Evolutionary conservation across 2,797 vertebrate species (phyloP), one percentile per base, ranked within the genome.

Genomic region (Diceros bicornis): DNA sequence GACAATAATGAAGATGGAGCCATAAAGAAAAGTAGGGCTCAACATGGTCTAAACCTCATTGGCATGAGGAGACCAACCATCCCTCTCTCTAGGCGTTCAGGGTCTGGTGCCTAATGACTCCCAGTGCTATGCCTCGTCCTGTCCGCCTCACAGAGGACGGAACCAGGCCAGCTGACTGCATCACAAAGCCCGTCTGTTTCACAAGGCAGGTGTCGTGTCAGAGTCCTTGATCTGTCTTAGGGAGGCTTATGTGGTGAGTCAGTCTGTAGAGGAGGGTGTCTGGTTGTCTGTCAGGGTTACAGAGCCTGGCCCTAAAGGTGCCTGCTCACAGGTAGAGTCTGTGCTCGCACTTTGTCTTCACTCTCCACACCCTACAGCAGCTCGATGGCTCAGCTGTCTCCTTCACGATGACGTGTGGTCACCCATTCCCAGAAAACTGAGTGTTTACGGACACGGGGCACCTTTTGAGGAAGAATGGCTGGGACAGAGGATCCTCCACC

Each of bases 121-220:
- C 68, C 50, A 68, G 16, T 2, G 11, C 32, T 52, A 9, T 6
- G 29, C 62, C 47, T 93, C 52, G 50, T 77, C 71, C 34, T 7
- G 7, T n/a, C 52, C 1, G 0, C 88, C 81, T 97, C 97, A 97
- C 88, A 96, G 93, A 94, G 3, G 61, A 82, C 6, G 25, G 95
- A 97, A 97, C 59, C 64, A 25, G 12, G 66, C 47, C 44, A 68
- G 32, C 41, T n/a, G 32, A 64, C 37, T 71, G 12, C 82, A 91
- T 97, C 96, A 98, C 89, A 98, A 95, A 97, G 93, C 34, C 41
- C 7, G 62, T 41, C 66, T 34, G 74, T 75, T 69, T 92, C 92
- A 81, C 47, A 69, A 69, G 75, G 34, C 64, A 37, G 14, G 44
- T 75, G 29, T 34, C 7, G 9, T 68, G 37, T 72, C 55, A 62